Percentiles rank a stretch among this genome's conserved stretches.
phyloP scores from a whole-genome alignment of 2,797 vertebrate genomes.

The Gobionotothen gibberifrons region DNA sequence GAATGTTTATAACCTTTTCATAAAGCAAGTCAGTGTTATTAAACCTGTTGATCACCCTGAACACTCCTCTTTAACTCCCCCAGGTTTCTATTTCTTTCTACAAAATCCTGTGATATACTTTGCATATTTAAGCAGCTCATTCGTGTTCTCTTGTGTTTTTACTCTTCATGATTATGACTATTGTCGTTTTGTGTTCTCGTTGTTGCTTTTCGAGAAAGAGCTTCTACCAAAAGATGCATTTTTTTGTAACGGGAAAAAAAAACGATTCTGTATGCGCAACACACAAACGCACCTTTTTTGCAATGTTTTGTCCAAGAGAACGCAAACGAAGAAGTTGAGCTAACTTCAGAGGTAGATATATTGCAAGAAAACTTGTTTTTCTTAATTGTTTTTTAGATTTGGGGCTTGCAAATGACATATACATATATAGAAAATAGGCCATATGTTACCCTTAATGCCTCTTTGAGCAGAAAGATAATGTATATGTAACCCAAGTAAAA shows the following conservation, averaged over 20 bases:
- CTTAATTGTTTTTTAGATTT: conserved; percentile 80
- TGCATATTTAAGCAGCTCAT: conserved; percentile 85
- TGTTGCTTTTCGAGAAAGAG: conserved; percentile 80
- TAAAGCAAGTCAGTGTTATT: conserved; percentile 79
- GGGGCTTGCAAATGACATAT: conserved; percentile 80
- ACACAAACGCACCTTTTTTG: conserved; percentile 67
- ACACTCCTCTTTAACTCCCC: conserved; percentile 25
- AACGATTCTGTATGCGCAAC: conserved; percentile 68
- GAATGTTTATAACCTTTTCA: conserved; percentile 81
- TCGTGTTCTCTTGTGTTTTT: conserved; percentile 82
- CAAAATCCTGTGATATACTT: conserved; percentile 82
- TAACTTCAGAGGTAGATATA: conserved; percentile 80
- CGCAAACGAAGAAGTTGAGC: conserved; percentile 80
- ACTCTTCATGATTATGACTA: conserved; percentile 75
- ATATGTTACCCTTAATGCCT: conserved; percentile 80
- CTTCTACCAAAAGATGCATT: conserved; percentile 85
- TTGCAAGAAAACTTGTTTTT: conserved; percentile 62
- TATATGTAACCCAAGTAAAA: conserved; percentile 64
- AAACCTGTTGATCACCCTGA: conserved; percentile 46
- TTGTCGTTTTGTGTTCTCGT: conserved; percentile 79
- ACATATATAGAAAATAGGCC: conserved; percentile 70
- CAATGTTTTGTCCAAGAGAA: conserved; percentile 63
- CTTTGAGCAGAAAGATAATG: conserved; percentile 68
- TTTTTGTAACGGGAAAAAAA: conserved; percentile 66
- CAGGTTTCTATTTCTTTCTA: conserved; percentile 78